A percentile compares a stretch with the other conserved stretches of the same genome.
Evolutionary conservation across 2,113 vertebrate genomes (phyloP).

Genomic region (Sapayoa aenigma): DNA sequence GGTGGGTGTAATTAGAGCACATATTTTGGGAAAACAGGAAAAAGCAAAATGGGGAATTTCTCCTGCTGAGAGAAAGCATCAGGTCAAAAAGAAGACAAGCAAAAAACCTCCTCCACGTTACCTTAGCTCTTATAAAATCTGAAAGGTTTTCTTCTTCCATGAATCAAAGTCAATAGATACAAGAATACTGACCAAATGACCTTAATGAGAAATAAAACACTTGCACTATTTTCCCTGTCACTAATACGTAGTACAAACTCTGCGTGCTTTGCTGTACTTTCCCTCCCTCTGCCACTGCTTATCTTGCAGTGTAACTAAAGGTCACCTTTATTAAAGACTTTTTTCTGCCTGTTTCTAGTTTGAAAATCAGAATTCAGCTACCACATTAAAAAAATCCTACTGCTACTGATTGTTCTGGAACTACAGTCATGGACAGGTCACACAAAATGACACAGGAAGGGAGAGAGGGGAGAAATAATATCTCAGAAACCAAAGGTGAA

Average conservation of each 20-base stretch:
- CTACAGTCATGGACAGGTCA: not conserved
- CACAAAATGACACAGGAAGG: not conserved
- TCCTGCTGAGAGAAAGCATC: not conserved
- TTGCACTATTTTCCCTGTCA: not conserved
- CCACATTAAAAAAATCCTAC: not conserved
- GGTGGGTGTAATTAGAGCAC: not conserved
- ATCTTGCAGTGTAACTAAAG: not conserved
- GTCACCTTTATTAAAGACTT: conserved; percentile 11
- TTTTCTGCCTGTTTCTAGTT: not conserved
- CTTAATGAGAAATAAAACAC: not conserved
- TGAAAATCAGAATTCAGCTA: not conserved
- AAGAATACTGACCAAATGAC: not conserved
- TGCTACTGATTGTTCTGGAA: not conserved
- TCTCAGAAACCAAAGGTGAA: not conserved
- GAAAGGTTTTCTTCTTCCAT: not conserved
- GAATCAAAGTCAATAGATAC: not conserved
- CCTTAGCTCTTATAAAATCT: not conserved
- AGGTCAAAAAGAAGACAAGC: not conserved
- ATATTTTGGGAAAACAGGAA: not conserved
- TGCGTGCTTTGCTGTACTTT: not conserved
- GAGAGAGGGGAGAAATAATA: not conserved
- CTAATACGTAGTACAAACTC: not conserved
- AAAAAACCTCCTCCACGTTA: not conserved
- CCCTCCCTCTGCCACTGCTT: not conserved
- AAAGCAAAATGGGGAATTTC: not conserved